Evolutionary conservation across 2,113 vertebrate genomes (phyloP).

Genomic region (Apteryx owenii): DNA sequence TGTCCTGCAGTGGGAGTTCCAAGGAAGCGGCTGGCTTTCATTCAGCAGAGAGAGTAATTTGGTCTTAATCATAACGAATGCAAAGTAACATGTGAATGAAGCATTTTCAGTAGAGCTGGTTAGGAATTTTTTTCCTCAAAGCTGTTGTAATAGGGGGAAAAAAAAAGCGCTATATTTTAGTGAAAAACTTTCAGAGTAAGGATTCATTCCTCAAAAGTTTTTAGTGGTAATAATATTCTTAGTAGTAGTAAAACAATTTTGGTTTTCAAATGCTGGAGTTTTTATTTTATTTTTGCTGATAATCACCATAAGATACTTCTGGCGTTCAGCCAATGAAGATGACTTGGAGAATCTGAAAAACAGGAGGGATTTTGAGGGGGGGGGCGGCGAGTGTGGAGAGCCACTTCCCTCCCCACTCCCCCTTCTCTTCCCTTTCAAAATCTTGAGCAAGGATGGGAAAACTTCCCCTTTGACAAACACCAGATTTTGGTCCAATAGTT

Average conservation of each 20-base stretch:
- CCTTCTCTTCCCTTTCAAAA: not conserved
- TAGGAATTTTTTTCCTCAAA: not conserved
- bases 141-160: not conserved
- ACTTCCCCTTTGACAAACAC: not conserved
- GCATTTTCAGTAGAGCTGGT: not conserved
- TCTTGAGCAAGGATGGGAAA: not conserved
- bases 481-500: not conserved
- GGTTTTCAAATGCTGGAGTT: fast-evolving
- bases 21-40: not conserved
- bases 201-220: not conserved
- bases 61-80: not conserved
- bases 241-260: not conserved
- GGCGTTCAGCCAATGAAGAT: not conserved
- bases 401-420: too few relatives aligned
- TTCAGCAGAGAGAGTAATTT: not conserved
- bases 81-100: not conserved
- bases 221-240: not conserved
- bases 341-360: not conserved
- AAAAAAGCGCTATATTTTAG: not conserved
- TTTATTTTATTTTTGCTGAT: not conserved
- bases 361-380: not conserved
- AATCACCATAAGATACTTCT: not conserved
- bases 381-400: not conserved
- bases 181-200: not conserved
- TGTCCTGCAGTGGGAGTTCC: not conserved